Conservation (phyloP, 2,113 vertebrate genomes). For the Oplegnathus fasciatus region DNA sequence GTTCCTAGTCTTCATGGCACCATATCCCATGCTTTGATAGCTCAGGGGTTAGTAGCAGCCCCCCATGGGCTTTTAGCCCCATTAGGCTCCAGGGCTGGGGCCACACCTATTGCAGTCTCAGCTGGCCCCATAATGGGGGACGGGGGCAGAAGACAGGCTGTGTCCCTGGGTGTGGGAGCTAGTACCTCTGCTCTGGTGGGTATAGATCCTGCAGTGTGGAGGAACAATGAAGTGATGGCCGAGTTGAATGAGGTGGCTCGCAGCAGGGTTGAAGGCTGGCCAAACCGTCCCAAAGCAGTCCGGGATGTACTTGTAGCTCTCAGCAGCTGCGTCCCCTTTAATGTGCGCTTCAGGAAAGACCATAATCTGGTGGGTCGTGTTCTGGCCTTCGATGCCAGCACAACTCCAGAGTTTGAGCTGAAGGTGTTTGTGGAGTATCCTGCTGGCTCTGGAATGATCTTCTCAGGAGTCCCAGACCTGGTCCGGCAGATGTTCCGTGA, state of each 20-base stretch:
- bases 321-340: conserved; percentile 89
- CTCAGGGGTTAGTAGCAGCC: conserved; percentile 86
- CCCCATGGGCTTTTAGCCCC: conserved; percentile 80
- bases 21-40: conserved; percentile 85
- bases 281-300: conserved; percentile 87
- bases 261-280: conserved; percentile 89
- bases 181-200: conserved; percentile 80
- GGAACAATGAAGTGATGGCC: conserved; percentile 78
- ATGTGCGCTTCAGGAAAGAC: conserved; percentile 93
- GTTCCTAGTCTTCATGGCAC: conserved; percentile 81
- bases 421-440: conserved; percentile 92
- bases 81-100: conserved; percentile 78
- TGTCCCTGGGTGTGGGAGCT: conserved; percentile 77
- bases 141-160: conserved; percentile 81
- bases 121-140: conserved; percentile 82
- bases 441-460: conserved; percentile 89
- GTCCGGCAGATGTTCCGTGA: conserved; percentile 93
- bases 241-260: conserved; percentile 89
- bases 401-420: conserved; percentile 88
- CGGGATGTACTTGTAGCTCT: conserved; percentile 88
- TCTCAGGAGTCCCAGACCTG: conserved; percentile 86
- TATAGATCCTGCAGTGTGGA: conserved; percentile 79
- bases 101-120: conserved; percentile 78
- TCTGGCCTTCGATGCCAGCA: conserved; percentile 89
- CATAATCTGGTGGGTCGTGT: conserved; percentile 88